phyloP scores from a whole-genome alignment of 1,140 invertebrate species.

The Eumaeus atala region DNA sequence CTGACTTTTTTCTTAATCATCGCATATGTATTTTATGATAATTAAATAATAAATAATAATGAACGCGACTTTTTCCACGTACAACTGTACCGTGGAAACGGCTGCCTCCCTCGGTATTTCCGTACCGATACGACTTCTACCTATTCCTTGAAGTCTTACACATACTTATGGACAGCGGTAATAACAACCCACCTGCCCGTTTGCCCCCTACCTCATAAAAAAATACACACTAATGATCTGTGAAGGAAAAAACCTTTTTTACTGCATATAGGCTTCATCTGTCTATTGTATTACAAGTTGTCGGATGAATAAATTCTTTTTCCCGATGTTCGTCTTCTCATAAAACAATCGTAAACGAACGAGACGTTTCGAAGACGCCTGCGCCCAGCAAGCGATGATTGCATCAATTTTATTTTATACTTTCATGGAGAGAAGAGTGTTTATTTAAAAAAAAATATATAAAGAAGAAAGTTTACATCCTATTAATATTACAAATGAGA shows the following conservation, averaged over 20 bases:
- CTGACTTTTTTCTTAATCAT: no score
- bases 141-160: no score
- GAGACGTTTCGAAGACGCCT: neutral
- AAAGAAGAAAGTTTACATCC: no score
- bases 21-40: no score
- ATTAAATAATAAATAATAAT: no score
- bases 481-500: neutral
- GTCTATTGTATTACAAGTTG: neutral
- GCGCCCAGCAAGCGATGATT: neutral
- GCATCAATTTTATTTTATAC: neutral
- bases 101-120: no score
- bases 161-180: no score
- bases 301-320: neutral
- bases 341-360: conserved; percentile 1
- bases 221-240: neutral
- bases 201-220: neutral
- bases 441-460: no score
- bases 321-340: neutral
- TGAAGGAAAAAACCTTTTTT: neutral
- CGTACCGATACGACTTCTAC: no score
- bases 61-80: no score
- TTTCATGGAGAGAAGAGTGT: neutral
- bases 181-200: no score
- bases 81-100: no score
- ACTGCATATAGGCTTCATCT: neutral